phyloP scores from a whole-genome alignment of 2,113 vertebrate species.

The Silurus asotus region DNA sequence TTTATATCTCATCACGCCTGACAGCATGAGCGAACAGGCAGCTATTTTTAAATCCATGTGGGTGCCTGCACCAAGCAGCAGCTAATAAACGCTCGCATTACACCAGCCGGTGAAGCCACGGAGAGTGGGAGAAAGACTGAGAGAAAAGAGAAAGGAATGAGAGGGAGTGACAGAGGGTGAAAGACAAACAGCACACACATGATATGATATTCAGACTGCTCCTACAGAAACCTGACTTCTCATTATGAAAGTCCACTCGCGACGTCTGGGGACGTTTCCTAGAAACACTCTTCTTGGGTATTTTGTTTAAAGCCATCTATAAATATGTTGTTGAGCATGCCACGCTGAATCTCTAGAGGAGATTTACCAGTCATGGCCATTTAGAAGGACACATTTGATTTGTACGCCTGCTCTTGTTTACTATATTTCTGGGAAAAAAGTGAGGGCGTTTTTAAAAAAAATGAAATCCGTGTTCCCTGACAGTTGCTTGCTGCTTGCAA shows the following conservation, averaged over 20 bases:
- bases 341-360: conserved; percentile 19
- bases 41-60: conserved; percentile 76
- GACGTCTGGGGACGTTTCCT: conserved; percentile 18
- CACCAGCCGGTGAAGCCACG: conserved; percentile 30
- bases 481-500: conserved; percentile 38
- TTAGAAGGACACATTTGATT: conserved; percentile 30
- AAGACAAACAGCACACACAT: conserved; percentile 33
- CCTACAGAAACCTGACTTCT: conserved; percentile 39
- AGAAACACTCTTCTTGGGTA: conserved; percentile 47
- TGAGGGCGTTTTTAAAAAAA: background rate
- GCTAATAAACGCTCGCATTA: conserved; percentile 68
- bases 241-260: conserved; percentile 43
- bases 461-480: conserved; percentile 25
- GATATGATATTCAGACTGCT: conserved; percentile 39
- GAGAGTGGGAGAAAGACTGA: conserved; percentile 16
- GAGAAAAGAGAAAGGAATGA: background rate
- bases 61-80: conserved; percentile 61
- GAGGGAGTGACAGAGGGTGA: conserved; percentile 8
- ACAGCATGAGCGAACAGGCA: conserved; percentile 70
- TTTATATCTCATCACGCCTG: conserved; percentile 69
- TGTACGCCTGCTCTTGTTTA: background rate
- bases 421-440: background rate
- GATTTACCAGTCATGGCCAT: conserved; percentile 41
- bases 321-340: conserved; percentile 53
- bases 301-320: conserved; percentile 62